A percentile compares a stretch with the other conserved stretches of the same genome.
Evolutionary conservation across 2,888 invertebrate genomes (phyloP).

Genomic region (Clivina fossor): DNA sequence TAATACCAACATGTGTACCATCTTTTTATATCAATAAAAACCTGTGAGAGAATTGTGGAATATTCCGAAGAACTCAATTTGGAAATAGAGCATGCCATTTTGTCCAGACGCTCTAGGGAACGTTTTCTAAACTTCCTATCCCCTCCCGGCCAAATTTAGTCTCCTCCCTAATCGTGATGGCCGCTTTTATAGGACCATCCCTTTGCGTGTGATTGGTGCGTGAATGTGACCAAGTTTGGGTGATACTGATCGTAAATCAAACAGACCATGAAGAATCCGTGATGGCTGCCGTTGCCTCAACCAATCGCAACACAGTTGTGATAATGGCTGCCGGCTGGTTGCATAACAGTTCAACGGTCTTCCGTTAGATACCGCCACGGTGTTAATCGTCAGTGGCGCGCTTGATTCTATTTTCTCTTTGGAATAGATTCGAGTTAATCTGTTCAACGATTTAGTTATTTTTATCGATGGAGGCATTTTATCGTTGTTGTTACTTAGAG

Average conservation of each 20-base stretch:
- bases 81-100: slow-evolving; percentile 22
- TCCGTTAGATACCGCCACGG: slow-evolving; percentile 20
- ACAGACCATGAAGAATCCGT: slow-evolving; percentile 51
- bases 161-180: slow-evolving; percentile 52
- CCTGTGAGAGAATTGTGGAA: too few relatives aligned
- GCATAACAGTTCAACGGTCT: slow-evolving; percentile 14
- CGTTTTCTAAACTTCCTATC: slow-evolving; percentile 10
- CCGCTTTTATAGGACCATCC: slow-evolving; percentile 43
- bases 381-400: slow-evolving; percentile 11
- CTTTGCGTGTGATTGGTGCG: slow-evolving; percentile 46
- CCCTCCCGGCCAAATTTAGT: slow-evolving; percentile 26
- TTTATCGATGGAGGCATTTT: slow-evolving; percentile 27
- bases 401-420: slow-evolving; percentile 15
- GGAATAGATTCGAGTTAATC: slow-evolving; percentile 22
- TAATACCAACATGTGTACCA: too few relatives aligned
- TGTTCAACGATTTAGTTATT: slow-evolving; percentile 30
- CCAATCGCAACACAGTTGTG: slow-evolving; percentile 51
- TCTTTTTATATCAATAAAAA: too few relatives aligned
- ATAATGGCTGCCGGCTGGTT: slow-evolving; percentile 32
- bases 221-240: slow-evolving; percentile 45
- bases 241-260: slow-evolving; percentile 48
- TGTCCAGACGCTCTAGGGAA: too few relatives aligned
- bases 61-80: slow-evolving; percentile 3
- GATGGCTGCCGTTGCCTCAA: slow-evolving; percentile 54
- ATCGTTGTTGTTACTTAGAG: slow-evolving; percentile 20